A percentile compares a stretch with the other conserved stretches of the same genome.
These are phyloP conservation scores for Limanda limanda DNA, from an alignment of 2,113 vertebrate species.

Conservation along the genomic window DNA sequence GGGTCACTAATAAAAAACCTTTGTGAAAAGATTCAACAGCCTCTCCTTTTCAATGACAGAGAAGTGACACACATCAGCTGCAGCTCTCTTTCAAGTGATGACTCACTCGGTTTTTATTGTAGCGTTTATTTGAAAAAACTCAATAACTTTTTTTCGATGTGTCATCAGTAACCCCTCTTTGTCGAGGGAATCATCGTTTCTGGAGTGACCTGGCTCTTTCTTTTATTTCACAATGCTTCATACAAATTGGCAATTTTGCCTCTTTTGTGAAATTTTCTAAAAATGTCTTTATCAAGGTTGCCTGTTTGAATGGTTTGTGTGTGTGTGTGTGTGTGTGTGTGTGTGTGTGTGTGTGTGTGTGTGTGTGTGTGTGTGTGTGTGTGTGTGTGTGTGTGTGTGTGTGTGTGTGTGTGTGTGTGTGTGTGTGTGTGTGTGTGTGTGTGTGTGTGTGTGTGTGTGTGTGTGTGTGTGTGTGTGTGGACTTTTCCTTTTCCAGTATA, in stretches of 20 bases:
- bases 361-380: neutral
- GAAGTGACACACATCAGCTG: conserved; percentile 31
- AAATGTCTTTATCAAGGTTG: conserved; percentile 27
- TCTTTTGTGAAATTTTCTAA: conserved; percentile 4
- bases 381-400: too few relatives aligned
- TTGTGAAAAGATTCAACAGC: neutral
- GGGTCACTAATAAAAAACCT: neutral
- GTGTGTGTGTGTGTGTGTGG: too few relatives aligned
- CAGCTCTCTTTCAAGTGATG: conserved; percentile 32
- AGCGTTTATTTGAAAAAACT: conserved; percentile 21
- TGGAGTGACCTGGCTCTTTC: conserved; percentile 3
- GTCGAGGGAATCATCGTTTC: conserved; percentile 8
- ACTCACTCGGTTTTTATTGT: conserved; percentile 23
- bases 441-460: neutral
- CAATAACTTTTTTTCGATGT: conserved; percentile 21
- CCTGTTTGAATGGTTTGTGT: neutral
- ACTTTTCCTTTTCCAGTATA: too few relatives aligned
- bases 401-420: too few relatives aligned
- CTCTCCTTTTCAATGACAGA: conserved; percentile 39
- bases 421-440: neutral
- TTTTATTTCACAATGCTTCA: conserved; percentile 1
- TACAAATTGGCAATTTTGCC: conserved; percentile 28
- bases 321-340: too few relatives aligned
- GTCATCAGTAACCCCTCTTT: conserved; percentile 40
- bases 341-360: too few relatives aligned